A percentile compares a stretch with the other conserved stretches of the same genome.
Evolutionary conservation across 1,140 invertebrate genomes (phyloP).

Genomic region (Drosophila arizonae): DNA sequence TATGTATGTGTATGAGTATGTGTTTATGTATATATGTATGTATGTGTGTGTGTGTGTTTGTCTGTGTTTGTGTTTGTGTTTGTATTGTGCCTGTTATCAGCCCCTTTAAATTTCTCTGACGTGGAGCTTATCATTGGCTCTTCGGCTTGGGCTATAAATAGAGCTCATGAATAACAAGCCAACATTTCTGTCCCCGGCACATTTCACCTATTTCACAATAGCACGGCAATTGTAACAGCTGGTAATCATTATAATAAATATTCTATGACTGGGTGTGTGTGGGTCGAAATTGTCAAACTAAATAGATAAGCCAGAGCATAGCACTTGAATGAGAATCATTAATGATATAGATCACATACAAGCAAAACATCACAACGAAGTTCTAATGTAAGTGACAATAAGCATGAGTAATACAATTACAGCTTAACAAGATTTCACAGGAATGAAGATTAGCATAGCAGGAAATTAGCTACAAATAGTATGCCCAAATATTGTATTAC

Average conservation of each 20-base stretch:
- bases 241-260: constrained; percentile 30
- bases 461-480: too few species aligned
- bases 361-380: background rate
- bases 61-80: background rate
- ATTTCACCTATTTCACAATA: constrained; percentile 21
- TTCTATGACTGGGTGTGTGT: background rate
- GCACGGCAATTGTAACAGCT: constrained; percentile 25
- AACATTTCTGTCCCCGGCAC: constrained; percentile 19
- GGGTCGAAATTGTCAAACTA: background rate
- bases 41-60: background rate
- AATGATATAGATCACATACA: background rate
- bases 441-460: too few species aligned
- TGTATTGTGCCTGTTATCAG: constrained; percentile 38
- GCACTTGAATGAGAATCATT: background rate
- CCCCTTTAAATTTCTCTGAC: constrained; percentile 20
- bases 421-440: too few species aligned
- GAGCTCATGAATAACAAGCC: constrained; percentile 32
- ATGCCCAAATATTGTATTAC: too few species aligned
- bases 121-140: constrained; percentile 45
- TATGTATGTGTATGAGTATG: background rate
- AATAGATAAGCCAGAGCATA: background rate
- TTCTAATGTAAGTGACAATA: background rate
- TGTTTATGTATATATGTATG: background rate
- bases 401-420: background rate
- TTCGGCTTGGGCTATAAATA: constrained; percentile 35